These are phyloP conservation scores for Nebria salina DNA, from an alignment of 2,888 invertebrate species.

Conservation along the genomic window DNA sequence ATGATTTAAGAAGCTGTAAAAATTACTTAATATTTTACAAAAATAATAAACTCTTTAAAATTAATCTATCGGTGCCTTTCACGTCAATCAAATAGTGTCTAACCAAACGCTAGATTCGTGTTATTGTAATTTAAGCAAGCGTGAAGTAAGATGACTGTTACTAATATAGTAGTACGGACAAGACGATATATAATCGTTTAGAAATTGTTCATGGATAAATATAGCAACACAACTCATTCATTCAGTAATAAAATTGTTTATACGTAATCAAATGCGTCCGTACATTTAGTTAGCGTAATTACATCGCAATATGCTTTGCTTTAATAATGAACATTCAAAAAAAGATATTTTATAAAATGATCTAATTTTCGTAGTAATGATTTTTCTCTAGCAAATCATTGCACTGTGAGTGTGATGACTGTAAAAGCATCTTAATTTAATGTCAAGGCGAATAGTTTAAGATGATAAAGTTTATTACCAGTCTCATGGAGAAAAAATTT, in stretches of 20 bases:
- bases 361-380: too few relatives aligned
- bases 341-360: too few relatives aligned
- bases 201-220: not conserved
- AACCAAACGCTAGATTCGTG: not conserved
- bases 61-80: not conserved
- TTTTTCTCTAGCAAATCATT: too few relatives aligned
- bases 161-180: not conserved
- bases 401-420: not conserved
- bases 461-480: constrained; percentile 37
- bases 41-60: too few relatives aligned
- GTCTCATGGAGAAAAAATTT: constrained; percentile 27
- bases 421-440: constrained; percentile 45
- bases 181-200: not conserved
- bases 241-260: not conserved
- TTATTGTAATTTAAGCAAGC: not conserved
- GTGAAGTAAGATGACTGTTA: not conserved
- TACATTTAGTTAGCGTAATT: not conserved
- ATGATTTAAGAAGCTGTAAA: too few relatives aligned
- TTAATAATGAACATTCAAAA: not conserved
- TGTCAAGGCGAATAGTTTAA: constrained; percentile 45
- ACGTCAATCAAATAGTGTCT: not conserved
- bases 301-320: not conserved
- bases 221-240: not conserved
- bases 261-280: not conserved
- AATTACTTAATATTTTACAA: too few relatives aligned